Base-by-base conservation (phyloP, 2,888 invertebrate species). In the Diogma glabrata region DNA sequence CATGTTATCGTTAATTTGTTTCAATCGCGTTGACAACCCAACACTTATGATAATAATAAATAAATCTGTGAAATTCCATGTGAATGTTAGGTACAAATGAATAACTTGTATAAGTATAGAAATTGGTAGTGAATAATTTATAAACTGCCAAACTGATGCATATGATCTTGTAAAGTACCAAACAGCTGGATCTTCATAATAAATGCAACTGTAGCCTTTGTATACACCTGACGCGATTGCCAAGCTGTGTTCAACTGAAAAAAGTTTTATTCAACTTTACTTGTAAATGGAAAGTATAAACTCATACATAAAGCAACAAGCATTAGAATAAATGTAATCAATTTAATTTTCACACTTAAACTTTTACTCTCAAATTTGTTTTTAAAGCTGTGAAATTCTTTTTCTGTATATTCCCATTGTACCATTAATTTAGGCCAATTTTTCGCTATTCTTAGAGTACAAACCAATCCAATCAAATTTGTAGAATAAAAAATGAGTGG, bases 1-100 rank as follows among this genome's bases (percentile, higher is more conserved):
- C 16, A 60, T 53, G 33, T 28, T 56, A 51, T 14, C 54, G 53
- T 81, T 80, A 17, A 80, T 62, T 59, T 78, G 75, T 47, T 72
- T 71, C 57, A 82, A 82, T 45, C 79, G 72, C 3, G 77, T 75
- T 1, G 77, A 68, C 22, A 83, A 63, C 0, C 80, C 79, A 60
- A 78, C 72, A 60, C 82, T 81, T 33, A 82, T 69, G 12, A 82
- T 61, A 54, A 82, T 81, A 9, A 83, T 76, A 52, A 82, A 75
- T 53, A 81, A 64, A 59, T 83, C 83, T 59, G 79, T 79, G 52
- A 78, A 81, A 60, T 80, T 82, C 82, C 83, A 83, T 2, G 78
- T 71, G 51, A 78, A 75, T 0, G 82, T 81, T 4, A 78, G 61
- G 30, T 57, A 57, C 49, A 59, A 52, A 48, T 57, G 58, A 43